Evolutionary conservation across 2,888 invertebrate species (phyloP).

Genomic region (Plebejus anna): DNA sequence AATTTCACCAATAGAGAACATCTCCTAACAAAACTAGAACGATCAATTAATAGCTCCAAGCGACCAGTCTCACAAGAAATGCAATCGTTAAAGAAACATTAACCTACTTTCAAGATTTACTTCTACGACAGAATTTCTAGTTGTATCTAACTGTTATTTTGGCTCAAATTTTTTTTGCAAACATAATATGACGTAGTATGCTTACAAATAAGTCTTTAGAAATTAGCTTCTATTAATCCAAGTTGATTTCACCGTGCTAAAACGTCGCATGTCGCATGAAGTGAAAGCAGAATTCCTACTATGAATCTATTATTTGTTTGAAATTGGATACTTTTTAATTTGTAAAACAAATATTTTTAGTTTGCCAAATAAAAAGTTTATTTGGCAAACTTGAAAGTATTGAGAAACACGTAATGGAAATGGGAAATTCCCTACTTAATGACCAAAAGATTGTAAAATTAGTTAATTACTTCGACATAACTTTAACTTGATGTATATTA

Average conservation of each 20-base stretch:
- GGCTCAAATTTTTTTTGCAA: background rate
- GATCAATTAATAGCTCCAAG: background rate
- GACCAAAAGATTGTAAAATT: background rate
- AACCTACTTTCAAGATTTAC: constrained; percentile 2
- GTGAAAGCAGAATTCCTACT: constrained; percentile 27
- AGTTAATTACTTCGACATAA: background rate
- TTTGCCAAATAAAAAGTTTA: background rate
- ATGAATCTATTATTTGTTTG: constrained; percentile 16
- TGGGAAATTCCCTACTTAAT: background rate
- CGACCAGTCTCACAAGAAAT: background rate
- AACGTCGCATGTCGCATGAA: constrained; percentile 30
- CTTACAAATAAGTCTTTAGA: background rate
- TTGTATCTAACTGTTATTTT: background rate
- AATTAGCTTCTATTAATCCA: constrained; percentile 16
- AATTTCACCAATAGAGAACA: too few species aligned
- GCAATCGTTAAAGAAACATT: background rate
- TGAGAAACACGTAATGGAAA: background rate
- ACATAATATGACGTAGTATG: background rate
- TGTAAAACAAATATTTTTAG: background rate
- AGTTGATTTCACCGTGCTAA: constrained; percentile 29
- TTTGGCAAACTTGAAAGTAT: too few species aligned
- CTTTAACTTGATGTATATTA: background rate
- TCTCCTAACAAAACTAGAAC: background rate
- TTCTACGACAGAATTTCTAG: background rate
- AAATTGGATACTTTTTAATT: background rate